Evolutionary conservation across 2,888 invertebrate species (phyloP).

Genomic region (Panorpa germanica): DNA sequence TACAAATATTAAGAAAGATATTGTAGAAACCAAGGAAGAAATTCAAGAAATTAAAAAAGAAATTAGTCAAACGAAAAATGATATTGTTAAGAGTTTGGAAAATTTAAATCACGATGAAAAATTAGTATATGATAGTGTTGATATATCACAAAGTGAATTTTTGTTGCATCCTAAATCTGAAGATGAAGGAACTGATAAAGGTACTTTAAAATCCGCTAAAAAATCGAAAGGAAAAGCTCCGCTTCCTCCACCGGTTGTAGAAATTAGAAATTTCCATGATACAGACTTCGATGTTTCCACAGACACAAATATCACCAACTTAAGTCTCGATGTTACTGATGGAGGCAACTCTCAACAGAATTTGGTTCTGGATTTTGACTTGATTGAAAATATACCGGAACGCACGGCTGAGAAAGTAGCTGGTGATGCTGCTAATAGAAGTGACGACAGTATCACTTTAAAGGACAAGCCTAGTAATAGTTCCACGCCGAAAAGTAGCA

Average conservation of each 20-base stretch:
- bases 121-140: too few relatives aligned
- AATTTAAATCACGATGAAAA: too few relatives aligned
- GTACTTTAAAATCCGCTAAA: slow-evolving; percentile 26
- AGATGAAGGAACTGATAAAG: too few relatives aligned
- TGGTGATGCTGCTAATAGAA: slow-evolving; percentile 24
- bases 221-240: slow-evolving; percentile 58
- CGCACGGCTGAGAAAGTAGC: slow-evolving; percentile 8
- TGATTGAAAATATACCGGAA: slow-evolving; percentile 9
- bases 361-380: too few relatives aligned
- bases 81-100: too few relatives aligned
- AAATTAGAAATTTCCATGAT: too few relatives aligned
- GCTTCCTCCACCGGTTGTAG: slow-evolving; percentile 31
- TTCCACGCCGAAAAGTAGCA: slow-evolving; percentile 29
- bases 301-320: slow-evolving; percentile 8
- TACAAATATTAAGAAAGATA: slow-evolving; percentile 12
- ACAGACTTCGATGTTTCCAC: slow-evolving; percentile 10
- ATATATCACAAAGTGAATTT: too few relatives aligned
- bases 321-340: slow-evolving; percentile 9
- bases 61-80: slow-evolving; percentile 8
- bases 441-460: slow-evolving; percentile 29
- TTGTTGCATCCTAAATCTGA: slow-evolving; percentile 12
- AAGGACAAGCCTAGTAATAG: slow-evolving; percentile 28
- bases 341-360: slow-evolving; percentile 6
- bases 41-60: slow-evolving; percentile 6
- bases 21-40: slow-evolving; percentile 9